A percentile compares a stretch with the other conserved stretches of the same genome.
Conservation (phyloP, 2,888 invertebrate genomes). For the Acutogordius australiensis region DNA sequence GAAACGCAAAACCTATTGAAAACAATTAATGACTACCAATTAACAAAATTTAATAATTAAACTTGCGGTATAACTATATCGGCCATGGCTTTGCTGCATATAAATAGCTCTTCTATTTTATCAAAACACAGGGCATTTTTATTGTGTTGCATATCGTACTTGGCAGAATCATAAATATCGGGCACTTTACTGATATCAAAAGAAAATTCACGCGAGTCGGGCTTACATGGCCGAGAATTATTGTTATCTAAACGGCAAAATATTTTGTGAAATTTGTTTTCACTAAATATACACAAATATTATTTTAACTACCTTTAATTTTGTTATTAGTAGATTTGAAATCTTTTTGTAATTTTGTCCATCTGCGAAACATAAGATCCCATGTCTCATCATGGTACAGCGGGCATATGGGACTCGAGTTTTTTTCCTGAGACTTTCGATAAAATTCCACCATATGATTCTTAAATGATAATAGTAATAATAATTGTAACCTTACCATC, state of each 20-base stretch:
- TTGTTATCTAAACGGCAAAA: too few relatives aligned
- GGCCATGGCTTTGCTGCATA: constrained; percentile 77
- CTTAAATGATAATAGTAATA: too few relatives aligned
- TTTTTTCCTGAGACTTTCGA: too few relatives aligned
- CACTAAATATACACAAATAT: too few relatives aligned
- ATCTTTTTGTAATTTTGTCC: constrained; percentile 93
- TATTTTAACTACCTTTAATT: too few relatives aligned
- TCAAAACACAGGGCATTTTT: constrained; percentile 39
- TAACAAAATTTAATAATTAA: neutral
- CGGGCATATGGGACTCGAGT: constrained; percentile 15
- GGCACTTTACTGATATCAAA: constrained; percentile 97
- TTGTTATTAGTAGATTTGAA: constrained; percentile 46
- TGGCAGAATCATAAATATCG: constrained; percentile 96
- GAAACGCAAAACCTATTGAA: too few relatives aligned
- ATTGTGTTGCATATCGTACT: constrained; percentile 84
- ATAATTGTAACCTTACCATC: too few relatives aligned
- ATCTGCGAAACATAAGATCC: constrained; percentile 83
- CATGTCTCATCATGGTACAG: constrained; percentile 92
- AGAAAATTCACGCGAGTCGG: too few relatives aligned
- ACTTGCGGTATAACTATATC: constrained; percentile 95
- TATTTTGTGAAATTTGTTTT: too few relatives aligned
- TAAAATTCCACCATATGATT: too few relatives aligned
- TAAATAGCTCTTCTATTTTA: constrained; percentile 33
- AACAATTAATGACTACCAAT: too few relatives aligned
- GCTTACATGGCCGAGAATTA: too few relatives aligned